Evolutionary conservation across 2,888 invertebrate species (phyloP).

Genomic region (Bombyx huttoni): DNA sequence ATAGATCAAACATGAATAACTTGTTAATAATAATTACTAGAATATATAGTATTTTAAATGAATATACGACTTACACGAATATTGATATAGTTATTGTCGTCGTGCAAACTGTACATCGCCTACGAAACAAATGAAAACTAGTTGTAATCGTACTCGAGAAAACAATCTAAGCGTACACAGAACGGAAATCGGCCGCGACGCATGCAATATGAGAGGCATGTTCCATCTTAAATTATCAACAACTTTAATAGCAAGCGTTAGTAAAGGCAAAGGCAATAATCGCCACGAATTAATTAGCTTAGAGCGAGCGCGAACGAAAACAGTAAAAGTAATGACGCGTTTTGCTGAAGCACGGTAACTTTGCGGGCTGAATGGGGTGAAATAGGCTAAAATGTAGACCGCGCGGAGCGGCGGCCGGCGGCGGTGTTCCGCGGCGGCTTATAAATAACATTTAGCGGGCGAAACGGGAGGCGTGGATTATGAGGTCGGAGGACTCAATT

Average conservation of each 20-base stretch:
- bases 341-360: constrained; percentile 24
- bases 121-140: constrained; percentile 42
- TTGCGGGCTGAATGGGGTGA: constrained; percentile 26
- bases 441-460: constrained; percentile 68
- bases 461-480: constrained; percentile 57
- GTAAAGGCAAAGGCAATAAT: constrained; percentile 52
- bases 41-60: constrained; percentile 5
- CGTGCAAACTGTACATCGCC: constrained; percentile 44
- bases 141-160: constrained; percentile 40
- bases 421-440: constrained; percentile 46
- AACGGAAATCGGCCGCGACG: constrained; percentile 53
- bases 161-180: constrained; percentile 47
- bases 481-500: constrained; percentile 71
- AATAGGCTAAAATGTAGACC: constrained; percentile 51
- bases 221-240: constrained; percentile 67
- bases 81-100: constrained; percentile 33
- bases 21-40: too few relatives aligned
- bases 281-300: constrained; percentile 58
- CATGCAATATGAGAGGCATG: constrained; percentile 57
- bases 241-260: constrained; percentile 63
- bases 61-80: constrained; percentile 37
- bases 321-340: constrained; percentile 43
- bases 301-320: constrained; percentile 48
- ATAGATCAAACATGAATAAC: too few relatives aligned
- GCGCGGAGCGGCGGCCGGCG: constrained; percentile 19